phyloP scores from a whole-genome alignment of 2,888 invertebrate genomes.

The Cancer borealis region DNA sequence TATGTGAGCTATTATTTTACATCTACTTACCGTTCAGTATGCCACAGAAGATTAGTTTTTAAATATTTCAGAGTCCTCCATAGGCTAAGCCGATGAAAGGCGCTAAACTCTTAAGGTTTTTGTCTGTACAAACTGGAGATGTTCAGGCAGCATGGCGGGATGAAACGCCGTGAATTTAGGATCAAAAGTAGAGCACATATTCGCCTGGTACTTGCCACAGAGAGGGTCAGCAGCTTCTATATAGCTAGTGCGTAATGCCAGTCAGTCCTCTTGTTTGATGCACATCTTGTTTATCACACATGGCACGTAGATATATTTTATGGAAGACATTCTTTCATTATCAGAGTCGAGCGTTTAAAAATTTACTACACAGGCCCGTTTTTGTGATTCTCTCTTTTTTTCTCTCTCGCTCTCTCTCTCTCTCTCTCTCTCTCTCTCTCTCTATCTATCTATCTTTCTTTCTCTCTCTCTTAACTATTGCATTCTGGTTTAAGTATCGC shows the following conservation, averaged over 20 bases:
- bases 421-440: too few species aligned
- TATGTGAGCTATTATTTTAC: conserved; percentile 30
- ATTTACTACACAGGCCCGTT: not conserved
- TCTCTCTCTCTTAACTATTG: not conserved
- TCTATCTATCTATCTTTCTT: too few species aligned
- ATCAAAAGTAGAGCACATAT: conserved; percentile 33
- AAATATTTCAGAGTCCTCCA: conserved; percentile 39
- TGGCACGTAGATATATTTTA: conserved; percentile 6
- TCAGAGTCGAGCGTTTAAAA: not conserved
- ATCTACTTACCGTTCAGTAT: conserved; percentile 29
- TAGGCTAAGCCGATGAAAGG: conserved; percentile 41
- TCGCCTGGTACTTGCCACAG: conserved; percentile 17
- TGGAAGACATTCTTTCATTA: conserved; percentile 35
- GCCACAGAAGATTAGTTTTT: conserved; percentile 26
- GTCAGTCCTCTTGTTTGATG: conserved; percentile 35
- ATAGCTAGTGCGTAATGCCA: conserved; percentile 30
- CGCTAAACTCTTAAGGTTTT: conserved; percentile 41
- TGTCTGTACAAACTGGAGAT: conserved; percentile 43
- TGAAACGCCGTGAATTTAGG: conserved; percentile 3
- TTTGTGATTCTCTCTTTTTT: not conserved
- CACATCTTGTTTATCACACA: conserved; percentile 35
- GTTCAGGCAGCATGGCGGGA: conserved; percentile 34
- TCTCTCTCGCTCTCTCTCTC: not conserved
- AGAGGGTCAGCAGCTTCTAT: conserved; percentile 37
- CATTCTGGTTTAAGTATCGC: not conserved